These are phyloP conservation scores for Hydrocynus forskahlii DNA, from an alignment of 2,797 vertebrate genomes.

Conservation along the genomic window DNA sequence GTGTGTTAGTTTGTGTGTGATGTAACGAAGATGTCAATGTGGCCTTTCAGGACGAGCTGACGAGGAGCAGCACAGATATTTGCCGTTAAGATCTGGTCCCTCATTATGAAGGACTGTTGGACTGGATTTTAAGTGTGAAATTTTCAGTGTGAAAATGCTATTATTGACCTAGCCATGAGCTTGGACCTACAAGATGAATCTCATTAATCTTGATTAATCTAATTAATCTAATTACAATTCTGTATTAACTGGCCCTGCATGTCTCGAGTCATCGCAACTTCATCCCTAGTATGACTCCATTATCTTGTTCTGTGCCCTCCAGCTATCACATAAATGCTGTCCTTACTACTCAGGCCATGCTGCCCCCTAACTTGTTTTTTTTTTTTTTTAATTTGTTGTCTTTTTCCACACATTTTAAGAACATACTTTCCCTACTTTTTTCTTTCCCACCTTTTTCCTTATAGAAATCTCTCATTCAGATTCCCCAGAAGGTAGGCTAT, in stretches of 20 bases:
- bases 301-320: conserved; percentile 23
- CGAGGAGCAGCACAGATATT: conserved; percentile 51
- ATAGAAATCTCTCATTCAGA: conserved; percentile 91
- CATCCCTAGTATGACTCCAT: conserved; percentile 13
- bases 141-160: conserved; percentile 42
- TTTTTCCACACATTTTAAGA: conserved; percentile 62
- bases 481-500: conserved; percentile 89
- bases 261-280: conserved; percentile 30
- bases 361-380: conserved; percentile 6
- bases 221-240: too few species aligned
- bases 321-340: conserved; percentile 42
- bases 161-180: conserved; percentile 32
- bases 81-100: conserved; percentile 47
- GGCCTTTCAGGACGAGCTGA: conserved; percentile 49
- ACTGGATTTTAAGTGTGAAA: conserved; percentile 43
- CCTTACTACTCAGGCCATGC: background rate
- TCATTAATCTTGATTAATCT: conserved; percentile 46
- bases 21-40: background rate
- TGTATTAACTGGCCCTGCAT: conserved; percentile 24
- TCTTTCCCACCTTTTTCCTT: conserved; percentile 70
- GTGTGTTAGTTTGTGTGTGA: background rate
- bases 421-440: conserved; percentile 63
- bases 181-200: conserved; percentile 25
- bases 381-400: conserved; percentile 45
- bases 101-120: conserved; percentile 35